Base-by-base conservation (phyloP, 2,797 vertebrate species). In the Euthynnus affinis region DNA sequence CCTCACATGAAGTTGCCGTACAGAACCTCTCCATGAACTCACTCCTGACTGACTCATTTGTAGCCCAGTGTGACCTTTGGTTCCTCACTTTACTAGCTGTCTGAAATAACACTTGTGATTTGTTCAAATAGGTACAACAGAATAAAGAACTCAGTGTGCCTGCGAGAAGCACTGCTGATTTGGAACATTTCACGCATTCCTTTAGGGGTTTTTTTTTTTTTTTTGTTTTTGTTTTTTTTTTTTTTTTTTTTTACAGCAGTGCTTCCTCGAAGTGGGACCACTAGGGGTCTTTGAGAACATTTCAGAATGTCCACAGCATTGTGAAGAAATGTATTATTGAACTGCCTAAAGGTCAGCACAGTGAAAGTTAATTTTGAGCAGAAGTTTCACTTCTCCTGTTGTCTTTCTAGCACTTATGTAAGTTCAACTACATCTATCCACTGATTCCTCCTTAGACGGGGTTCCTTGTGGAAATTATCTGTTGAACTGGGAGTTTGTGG, bases 331-430 rank as follows among this genome's bases (percentile, higher is more conserved):
- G 9, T n/a, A 15, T 65, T 60, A 37, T 67, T 74, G 7, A 73
- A 59, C 27, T 5, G 40, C 46, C 7, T 22, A 10, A 57, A 69
- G 64, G 61, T 80, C 72, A 79, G 22, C 22, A 13, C 15, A 37
- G 76, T 52, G 56, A 68, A 68, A 66, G 57, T 29, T 56, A 12
- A 5, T 37, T 17, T 44, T 17, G 25, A 63, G 58, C 6, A 37
- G 27, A 62, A 44, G 51, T 83, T 77, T 86, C 77, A 76, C 34
- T 86, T 84, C 78, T 72, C 23, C 22, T 9, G 1, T 32, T 27
- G 12, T 73, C 17, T 81, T 14, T 55, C 23, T 14, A 55, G 69
- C 58, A 57, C 29, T 61, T 63, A 52, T 42, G 61, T 25, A 46
- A 2, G 25, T 46, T 53, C 9, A 34, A n/a, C 25, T 52, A 10